Conservation (phyloP, 2,797 vertebrate genomes). For the Melanotaenia parkinsoni region DNA sequence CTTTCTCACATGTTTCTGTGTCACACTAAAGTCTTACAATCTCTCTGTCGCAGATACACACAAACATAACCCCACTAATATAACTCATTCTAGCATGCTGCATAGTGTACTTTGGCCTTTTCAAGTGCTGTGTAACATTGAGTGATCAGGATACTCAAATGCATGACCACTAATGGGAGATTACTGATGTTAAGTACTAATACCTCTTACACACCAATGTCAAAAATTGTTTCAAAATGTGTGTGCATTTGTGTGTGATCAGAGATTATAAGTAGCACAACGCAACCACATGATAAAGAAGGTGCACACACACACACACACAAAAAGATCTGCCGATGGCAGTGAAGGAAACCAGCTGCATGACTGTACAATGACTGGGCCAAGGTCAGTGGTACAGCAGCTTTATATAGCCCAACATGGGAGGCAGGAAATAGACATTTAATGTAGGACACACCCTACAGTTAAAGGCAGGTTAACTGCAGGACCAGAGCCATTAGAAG, state of each 20-base stretch:
- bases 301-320: conserved; percentile 18
- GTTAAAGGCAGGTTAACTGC: conserved; percentile 84
- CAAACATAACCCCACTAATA: conserved; percentile 9
- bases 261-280: conserved; percentile 8
- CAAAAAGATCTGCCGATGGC: conserved; percentile 59
- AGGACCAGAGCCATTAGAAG: conserved; percentile 82
- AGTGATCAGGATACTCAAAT: conserved; percentile 67
- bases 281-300: conserved; percentile 36
- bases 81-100: conserved; percentile 47
- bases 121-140: conserved; percentile 62
- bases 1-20: conserved; percentile 69
- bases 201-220: conserved; percentile 65
- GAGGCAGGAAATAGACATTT: conserved; percentile 85
- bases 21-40: conserved; percentile 42
- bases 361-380: conserved; percentile 82
- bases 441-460: conserved; percentile 85
- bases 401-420: conserved; percentile 83
- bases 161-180: conserved; percentile 73
- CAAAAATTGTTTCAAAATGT: conserved; percentile 53
- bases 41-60: conserved; percentile 27
- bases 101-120: conserved; percentile 54
- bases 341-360: conserved; percentile 72
- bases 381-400: conserved; percentile 83
- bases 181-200: conserved; percentile 70
- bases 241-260: conserved; percentile 25